These are phyloP conservation scores for Spatula clypeata DNA, from an alignment of 2,797 vertebrate species.

Conservation along the genomic window DNA sequence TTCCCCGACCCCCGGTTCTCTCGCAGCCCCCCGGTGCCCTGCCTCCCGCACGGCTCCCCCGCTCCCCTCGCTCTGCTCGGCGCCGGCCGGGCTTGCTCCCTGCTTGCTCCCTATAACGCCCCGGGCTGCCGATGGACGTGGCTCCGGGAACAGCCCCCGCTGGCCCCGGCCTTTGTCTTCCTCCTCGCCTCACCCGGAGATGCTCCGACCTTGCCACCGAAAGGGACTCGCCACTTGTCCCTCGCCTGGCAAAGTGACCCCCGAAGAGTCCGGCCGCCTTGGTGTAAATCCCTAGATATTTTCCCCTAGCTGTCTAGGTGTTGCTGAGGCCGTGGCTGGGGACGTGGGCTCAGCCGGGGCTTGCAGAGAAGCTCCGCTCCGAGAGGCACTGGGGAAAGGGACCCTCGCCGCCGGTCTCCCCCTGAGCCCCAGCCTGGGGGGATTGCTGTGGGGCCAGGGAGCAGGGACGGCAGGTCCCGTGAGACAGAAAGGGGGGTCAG, in stretches of 20 bases:
- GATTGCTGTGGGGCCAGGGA: rapidly evolving
- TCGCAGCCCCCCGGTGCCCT: neutral
- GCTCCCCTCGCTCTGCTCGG: neutral
- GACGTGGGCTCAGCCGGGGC: rapidly evolving
- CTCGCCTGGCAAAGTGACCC: neutral
- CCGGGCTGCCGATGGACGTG: rapidly evolving
- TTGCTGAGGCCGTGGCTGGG: neutral
- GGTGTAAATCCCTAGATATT: neutral
- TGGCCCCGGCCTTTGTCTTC: neutral
- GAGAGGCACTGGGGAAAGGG: neutral
- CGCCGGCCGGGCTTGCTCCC: neutral
- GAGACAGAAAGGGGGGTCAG: neutral
- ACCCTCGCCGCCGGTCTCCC: rapidly evolving
- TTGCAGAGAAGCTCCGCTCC: rapidly evolving
- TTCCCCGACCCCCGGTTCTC: no score
- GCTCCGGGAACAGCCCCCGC: neutral
- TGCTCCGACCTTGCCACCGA: neutral
- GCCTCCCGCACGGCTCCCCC: neutral
- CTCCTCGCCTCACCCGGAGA: neutral
- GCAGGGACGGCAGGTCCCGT: neutral
- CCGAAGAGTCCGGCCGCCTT: rapidly evolving
- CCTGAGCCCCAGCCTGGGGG: neutral
- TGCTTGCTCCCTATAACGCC: neutral
- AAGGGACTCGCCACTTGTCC: neutral
- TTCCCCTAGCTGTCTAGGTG: neutral